A percentile compares a stretch with the other conserved stretches of the same genome.
phyloP scores from a whole-genome alignment of 2,113 vertebrate species.

The Ciconia maguari region DNA sequence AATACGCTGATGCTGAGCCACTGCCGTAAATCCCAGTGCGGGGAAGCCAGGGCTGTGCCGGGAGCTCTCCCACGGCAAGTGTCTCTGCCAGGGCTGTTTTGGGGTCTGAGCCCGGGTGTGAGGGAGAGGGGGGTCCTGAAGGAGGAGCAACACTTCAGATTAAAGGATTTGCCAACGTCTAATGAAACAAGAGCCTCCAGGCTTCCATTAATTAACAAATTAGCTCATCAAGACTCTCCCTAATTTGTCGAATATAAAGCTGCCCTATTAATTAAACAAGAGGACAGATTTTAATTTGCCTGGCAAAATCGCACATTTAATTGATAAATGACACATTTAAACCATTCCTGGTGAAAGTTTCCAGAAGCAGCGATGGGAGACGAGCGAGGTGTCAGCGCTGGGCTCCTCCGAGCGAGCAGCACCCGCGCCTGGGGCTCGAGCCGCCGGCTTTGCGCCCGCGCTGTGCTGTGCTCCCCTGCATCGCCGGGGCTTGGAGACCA shows the following conservation, averaged over 20 bases:
- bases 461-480: not conserved
- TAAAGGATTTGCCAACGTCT: not conserved
- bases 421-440: not conserved
- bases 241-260: slow-evolving; percentile 45
- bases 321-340: not conserved
- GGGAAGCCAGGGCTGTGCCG: not conserved
- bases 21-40: not conserved
- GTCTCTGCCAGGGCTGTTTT: not conserved
- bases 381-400: accelerated
- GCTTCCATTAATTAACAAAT: slow-evolving; percentile 51
- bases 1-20: not conserved
- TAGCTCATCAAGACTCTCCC: slow-evolving; percentile 7
- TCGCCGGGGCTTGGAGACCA: not conserved
- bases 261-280: slow-evolving; percentile 21
- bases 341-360: not conserved
- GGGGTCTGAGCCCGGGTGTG: accelerated
- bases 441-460: not conserved
- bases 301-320: not conserved
- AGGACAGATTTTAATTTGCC: not conserved
- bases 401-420: not conserved
- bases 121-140: not conserved
- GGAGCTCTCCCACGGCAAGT: not conserved
- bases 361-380: not conserved
- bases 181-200: slow-evolving; percentile 19
- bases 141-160: not conserved